Percentiles rank a stretch among this genome's conserved stretches.
These are phyloP conservation scores for Agonopterix alstromeriana DNA, from an alignment of 2,888 invertebrate species.

Conservation along the genomic window DNA sequence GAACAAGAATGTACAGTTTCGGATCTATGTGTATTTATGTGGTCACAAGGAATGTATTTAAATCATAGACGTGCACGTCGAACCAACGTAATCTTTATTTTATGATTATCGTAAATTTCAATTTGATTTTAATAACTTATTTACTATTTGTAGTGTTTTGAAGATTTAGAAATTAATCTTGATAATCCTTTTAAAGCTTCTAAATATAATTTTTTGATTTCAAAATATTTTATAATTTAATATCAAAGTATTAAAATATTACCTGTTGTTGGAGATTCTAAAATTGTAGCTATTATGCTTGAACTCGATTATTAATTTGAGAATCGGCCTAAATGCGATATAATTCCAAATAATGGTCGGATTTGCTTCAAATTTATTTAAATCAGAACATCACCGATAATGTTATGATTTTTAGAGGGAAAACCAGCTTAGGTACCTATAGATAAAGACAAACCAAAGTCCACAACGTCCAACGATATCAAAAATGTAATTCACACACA, in stretches of 20 bases:
- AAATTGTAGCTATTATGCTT: constrained; percentile 8
- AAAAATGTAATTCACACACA: too few relatives aligned
- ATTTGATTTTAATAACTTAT: constrained; percentile 71
- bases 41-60: constrained; percentile 48
- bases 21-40: constrained; percentile 50
- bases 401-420: too few relatives aligned
- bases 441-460: too few relatives aligned
- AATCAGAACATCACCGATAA: too few relatives aligned
- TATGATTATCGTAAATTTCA: constrained; percentile 68
- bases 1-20: constrained; percentile 48
- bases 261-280: constrained; percentile 12
- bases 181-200: constrained; percentile 40
- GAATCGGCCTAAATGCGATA: constrained; percentile 1
- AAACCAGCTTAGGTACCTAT: too few relatives aligned
- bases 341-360: background rate
- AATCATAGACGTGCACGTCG: constrained; percentile 47
- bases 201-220: constrained; percentile 30
- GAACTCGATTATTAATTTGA: constrained; percentile 1
- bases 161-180: constrained; percentile 50
- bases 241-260: constrained; percentile 15
- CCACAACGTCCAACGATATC: too few relatives aligned
- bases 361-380: too few relatives aligned
- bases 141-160: constrained; percentile 42
- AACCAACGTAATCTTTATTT: constrained; percentile 62
- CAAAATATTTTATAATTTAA: constrained; percentile 32